Evolutionary conservation across 2,888 invertebrate genomes (phyloP).

Genomic region (Trissonchulus sp.): DNA sequence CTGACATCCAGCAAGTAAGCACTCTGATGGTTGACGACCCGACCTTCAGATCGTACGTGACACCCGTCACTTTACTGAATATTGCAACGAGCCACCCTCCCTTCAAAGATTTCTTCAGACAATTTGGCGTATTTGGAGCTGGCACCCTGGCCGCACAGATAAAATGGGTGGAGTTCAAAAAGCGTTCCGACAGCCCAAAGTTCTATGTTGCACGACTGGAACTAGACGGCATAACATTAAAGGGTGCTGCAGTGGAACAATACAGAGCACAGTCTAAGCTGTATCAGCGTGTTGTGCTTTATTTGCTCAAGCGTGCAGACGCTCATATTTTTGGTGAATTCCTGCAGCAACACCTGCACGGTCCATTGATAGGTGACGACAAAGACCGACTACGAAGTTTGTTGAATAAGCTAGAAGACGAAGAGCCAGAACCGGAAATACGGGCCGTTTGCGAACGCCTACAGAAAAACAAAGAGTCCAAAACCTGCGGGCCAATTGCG

Average conservation of each 20-base stretch:
- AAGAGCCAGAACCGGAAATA: not conserved
- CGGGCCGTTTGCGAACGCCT: not conserved
- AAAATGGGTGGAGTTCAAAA: slow-evolving; percentile 10
- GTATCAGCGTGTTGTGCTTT: not conserved
- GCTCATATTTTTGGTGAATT: slow-evolving; percentile 5
- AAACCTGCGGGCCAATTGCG: too few species aligned
- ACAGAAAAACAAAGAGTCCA: slow-evolving; percentile 2
- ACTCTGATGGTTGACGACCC: too few species aligned
- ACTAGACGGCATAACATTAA: not conserved
- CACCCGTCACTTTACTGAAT: too few species aligned
- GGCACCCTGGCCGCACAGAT: not conserved
- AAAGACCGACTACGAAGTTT: not conserved
- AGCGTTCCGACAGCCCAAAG: slow-evolving; percentile 6
- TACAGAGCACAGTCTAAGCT: not conserved
- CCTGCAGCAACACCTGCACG: not conserved
- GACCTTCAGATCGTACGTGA: too few species aligned
- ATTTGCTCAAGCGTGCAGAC: not conserved
- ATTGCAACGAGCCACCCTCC: too few species aligned
- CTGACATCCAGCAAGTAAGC: too few species aligned
- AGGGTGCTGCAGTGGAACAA: not conserved
- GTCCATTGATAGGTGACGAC: not conserved
- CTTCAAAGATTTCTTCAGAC: not conserved
- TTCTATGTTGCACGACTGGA: not conserved
- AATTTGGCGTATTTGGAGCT: not conserved
- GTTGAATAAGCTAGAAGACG: not conserved